Percentiles rank a stretch among this genome's conserved stretches.
Evolutionary conservation across 2,888 invertebrate genomes (phyloP).

Genomic region (Elgonia sp.): DNA sequence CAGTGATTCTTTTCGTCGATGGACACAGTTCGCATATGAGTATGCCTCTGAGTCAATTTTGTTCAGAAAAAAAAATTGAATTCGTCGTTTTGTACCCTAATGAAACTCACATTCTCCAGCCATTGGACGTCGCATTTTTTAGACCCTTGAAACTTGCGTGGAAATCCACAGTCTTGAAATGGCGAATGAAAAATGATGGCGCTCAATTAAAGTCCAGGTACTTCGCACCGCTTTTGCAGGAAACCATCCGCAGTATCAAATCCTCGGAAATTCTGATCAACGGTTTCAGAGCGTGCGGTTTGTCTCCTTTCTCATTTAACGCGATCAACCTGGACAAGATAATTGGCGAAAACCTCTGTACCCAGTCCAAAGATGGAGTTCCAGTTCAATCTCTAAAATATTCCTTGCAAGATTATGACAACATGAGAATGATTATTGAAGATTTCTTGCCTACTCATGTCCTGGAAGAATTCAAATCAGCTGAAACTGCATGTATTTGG

Average conservation of each 20-base stretch:
- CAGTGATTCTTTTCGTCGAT: conserved; percentile 84
- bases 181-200: conserved; percentile 35
- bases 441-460: conserved; percentile 25
- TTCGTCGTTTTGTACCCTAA: conserved; percentile 83
- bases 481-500: conserved; percentile 32
- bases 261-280: conserved; percentile 48
- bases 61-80: conserved; percentile 81
- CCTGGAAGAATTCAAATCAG: conserved; percentile 14
- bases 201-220: conserved; percentile 19
- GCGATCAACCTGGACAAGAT: conserved; percentile 53
- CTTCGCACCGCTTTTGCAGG: conserved; percentile 49
- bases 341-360: conserved; percentile 25
- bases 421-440: conserved; percentile 16
- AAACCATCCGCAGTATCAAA: conserved; percentile 38
- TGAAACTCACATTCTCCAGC: conserved; percentile 84
- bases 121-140: conserved; percentile 84
- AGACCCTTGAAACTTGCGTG: conserved; percentile 63
- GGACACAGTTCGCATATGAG: conserved; percentile 84
- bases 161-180: conserved; percentile 2
- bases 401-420: conserved; percentile 5
- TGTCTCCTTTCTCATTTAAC: conserved; percentile 59
- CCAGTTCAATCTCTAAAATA: no score
- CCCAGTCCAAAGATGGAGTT: no score
- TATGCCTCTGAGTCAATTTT: conserved; percentile 83
- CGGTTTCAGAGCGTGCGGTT: conserved; percentile 63